Conservation (phyloP, 2,113 vertebrate species). For the Malurus cyaneus region DNA sequence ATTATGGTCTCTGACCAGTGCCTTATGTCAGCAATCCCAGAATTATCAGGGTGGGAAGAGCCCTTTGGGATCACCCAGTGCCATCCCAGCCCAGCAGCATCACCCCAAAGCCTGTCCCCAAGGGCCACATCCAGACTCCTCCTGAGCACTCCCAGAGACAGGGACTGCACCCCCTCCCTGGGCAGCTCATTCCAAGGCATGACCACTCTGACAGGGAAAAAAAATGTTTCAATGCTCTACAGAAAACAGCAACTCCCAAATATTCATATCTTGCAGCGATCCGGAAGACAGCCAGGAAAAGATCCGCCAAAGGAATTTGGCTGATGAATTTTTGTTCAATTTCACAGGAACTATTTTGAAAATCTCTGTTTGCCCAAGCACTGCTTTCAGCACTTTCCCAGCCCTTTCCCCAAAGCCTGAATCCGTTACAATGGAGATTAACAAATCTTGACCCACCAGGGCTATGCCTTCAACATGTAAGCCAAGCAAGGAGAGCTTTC, state of each 20-base stretch:
- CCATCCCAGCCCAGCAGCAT: background rate
- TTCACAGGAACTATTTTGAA: background rate
- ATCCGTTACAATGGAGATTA: rapidly evolving
- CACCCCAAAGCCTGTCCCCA: background rate
- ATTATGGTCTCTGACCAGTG: background rate
- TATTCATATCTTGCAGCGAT: background rate
- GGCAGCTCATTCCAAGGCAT: background rate
- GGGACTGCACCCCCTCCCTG: background rate
- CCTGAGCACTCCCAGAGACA: background rate
- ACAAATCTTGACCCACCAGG: background rate
- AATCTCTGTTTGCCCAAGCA: background rate
- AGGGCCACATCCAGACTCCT: background rate
- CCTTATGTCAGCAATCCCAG: background rate
- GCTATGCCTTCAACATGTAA: background rate
- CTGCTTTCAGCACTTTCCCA: background rate
- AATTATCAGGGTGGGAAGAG: rapidly evolving
- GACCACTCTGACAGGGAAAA: rapidly evolving
- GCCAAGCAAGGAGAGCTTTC: background rate
- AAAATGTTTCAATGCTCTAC: background rate
- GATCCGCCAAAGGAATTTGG: background rate
- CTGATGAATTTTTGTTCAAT: background rate
- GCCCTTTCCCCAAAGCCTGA: background rate
- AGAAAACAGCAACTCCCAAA: background rate
- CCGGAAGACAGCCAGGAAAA: background rate
- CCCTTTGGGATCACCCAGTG: rapidly evolving